Evolutionary conservation across 1,140 invertebrate genomes (phyloP).

Genomic region (Bombus polaris): DNA sequence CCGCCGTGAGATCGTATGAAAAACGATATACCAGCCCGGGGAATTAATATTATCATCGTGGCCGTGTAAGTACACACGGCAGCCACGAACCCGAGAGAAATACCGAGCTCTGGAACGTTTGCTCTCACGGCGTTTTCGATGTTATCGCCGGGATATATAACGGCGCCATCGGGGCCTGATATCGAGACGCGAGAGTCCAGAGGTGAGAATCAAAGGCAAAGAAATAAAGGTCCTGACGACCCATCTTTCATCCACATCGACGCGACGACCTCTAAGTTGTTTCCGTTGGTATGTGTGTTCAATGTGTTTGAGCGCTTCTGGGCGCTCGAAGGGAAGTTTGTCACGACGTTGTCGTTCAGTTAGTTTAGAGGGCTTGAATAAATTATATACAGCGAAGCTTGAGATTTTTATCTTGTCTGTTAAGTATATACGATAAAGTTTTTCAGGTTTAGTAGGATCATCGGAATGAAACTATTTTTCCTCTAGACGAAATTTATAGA

Average conservation of each 20-base stretch:
- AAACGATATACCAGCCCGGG: constrained; percentile 34
- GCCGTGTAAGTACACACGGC: constrained; percentile 38
- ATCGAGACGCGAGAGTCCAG: constrained; percentile 49
- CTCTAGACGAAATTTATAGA: no score
- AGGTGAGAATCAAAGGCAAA: constrained; percentile 52
- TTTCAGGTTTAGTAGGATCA: neutral
- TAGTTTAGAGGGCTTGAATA: neutral
- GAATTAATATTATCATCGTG: constrained; percentile 60
- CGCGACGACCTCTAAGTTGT: neutral
- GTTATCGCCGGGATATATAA: constrained; percentile 64
- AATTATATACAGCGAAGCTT: no score
- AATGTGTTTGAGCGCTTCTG: neutral
- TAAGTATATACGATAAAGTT: neutral
- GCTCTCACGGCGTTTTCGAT: constrained; percentile 64
- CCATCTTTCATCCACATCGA: constrained; percentile 36
- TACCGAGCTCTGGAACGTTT: constrained; percentile 9
- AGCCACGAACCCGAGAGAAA: neutral
- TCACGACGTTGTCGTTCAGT: no score
- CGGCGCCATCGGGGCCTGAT: constrained; percentile 62
- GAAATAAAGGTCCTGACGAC: constrained; percentile 15
- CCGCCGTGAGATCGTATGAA: constrained; percentile 34
- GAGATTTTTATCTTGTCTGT: no score
- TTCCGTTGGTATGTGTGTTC: neutral
- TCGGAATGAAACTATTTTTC: no score
- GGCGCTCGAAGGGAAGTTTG: no score